Evolutionary conservation across 2,797 vertebrate species (phyloP), one percentile per base, ranked within the genome.

Genomic region (Orientallactaga sibirica): DNA sequence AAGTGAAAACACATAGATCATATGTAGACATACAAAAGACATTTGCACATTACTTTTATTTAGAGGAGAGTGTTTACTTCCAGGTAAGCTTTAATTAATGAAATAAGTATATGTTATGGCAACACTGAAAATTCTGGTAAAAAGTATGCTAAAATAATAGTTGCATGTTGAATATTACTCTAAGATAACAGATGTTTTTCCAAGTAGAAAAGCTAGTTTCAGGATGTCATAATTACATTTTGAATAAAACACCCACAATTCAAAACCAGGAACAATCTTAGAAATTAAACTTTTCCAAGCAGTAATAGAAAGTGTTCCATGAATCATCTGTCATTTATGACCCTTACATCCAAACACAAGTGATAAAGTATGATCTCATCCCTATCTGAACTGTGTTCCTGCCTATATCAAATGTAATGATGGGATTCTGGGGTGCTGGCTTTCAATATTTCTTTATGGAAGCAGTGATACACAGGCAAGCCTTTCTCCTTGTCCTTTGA

Each of bases 61-160:
- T 94, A 55, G 37, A 75, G 20, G 83, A 61, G 2, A 20, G 24
- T 79, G 7, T 70, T 62, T 71, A 79, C 22, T 90, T 94, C 24
- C 25, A 81, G 11, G 29, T 88, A 87, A 80, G 10, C 18, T 76
- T 92, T 79, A 87, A 76, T 90, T 62, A 89, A 71, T 80, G 19
- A 10, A 76, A 61, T 66, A 88, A 80, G 61, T 29, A 73, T 58
- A 78, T 48, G 48, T 55, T 62, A 86, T 25, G n/a, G 10, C 10
- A 83, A 87, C 66, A 25, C 4, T 87, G 15, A 29, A 33, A 92
- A 73, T 43, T 1, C 25, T 90, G 79, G 11, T 64, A 73, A 88
- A 73, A 4, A 41, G 2, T 24, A 48, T 41, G 14, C n/a, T 29
- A 71, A 71, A 87, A 58, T 66, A 24, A 1, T 24, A 83, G 33